Evolutionary conservation across 2,113 vertebrate genomes (phyloP), one percentile per base, ranked within the genome.

Genomic region (Charadrius vociferus): DNA sequence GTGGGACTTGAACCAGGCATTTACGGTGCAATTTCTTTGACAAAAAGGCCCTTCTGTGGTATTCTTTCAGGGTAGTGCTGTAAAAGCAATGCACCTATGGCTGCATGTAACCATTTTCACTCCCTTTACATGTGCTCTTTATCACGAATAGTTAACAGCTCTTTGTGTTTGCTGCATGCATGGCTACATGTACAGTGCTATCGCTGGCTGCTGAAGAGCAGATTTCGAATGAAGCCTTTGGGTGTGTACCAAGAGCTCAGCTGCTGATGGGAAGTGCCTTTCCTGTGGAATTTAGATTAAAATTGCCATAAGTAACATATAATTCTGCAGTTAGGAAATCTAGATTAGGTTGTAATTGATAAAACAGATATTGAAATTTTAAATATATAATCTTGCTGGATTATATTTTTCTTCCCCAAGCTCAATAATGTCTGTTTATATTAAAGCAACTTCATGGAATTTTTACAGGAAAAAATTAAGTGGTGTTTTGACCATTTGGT

Each of bases 261-360:
- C 88, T 96, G 80, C 90, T 96, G 80, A 97, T 95, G 95, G 96
- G 93, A 97, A 97, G 88, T 91, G 95, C 90, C 88, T 98, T 98
- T 98, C 97, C 97, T 97, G 96, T 95, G 95, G 96, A 98, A 98
- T 95, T 87, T 77, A 93, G 96, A 96, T 97, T 81, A 94, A 97
- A 97, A 94, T 43, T 79, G 82, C 59, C 21, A 45, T 77, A 9
- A 3, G 3, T 71, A 68, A 72, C 34, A 3, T 56, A 74, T 18
- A 39, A 55, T 74, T 80, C 62, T 81, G 71, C 29, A 63, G n/a
- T 77, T 49, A 1, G 2, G 61, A 90, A 78, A 89, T 62, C 84
- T 83, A 80, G n/a, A 83, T 82, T 61, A 72, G 50, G 21, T n/a
- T 80, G 59, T 66, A 47, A 85, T 23, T 50, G 49, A 50, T 95